Percentiles rank a stretch among this genome's conserved stretches.
Evolutionary conservation across 2,888 invertebrate genomes (phyloP).

Genomic region (Pseudococcus longispinus): DNA sequence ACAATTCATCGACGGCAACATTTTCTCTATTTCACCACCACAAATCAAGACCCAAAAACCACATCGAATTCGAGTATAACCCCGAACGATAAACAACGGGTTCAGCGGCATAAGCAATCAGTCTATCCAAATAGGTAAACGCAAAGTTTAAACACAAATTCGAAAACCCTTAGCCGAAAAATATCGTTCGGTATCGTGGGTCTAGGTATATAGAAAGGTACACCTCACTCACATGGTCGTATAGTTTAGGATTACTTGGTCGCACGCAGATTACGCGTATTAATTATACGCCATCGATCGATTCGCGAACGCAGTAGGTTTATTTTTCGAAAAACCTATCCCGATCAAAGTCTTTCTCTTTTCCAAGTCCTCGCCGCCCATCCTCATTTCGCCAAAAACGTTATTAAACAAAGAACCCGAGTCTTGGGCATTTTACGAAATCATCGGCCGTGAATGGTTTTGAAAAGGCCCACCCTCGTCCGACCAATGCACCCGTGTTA

Average conservation of each 20-base stretch:
- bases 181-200: background rate
- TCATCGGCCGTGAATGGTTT: background rate
- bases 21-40: too few relatives aligned
- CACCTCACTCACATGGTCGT: background rate
- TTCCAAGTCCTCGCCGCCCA: background rate
- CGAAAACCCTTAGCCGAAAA: background rate
- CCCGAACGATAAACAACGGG: too few relatives aligned
- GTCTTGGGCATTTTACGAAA: background rate
- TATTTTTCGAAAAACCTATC: background rate
- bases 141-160: background rate
- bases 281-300: background rate
- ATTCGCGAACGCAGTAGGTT: background rate
- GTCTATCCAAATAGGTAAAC: background rate
- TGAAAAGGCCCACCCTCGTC: background rate
- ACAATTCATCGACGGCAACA: too few relatives aligned
- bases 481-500: background rate
- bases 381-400: background rate
- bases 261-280: background rate
- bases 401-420: background rate
- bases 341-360: background rate
- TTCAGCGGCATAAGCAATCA: too few relatives aligned
- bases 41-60: too few relatives aligned
- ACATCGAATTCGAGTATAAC: too few relatives aligned
- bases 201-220: background rate
- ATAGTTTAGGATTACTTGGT: background rate